phyloP scores from a whole-genome alignment of 2,888 invertebrate species.

The Tinea pellionella region DNA sequence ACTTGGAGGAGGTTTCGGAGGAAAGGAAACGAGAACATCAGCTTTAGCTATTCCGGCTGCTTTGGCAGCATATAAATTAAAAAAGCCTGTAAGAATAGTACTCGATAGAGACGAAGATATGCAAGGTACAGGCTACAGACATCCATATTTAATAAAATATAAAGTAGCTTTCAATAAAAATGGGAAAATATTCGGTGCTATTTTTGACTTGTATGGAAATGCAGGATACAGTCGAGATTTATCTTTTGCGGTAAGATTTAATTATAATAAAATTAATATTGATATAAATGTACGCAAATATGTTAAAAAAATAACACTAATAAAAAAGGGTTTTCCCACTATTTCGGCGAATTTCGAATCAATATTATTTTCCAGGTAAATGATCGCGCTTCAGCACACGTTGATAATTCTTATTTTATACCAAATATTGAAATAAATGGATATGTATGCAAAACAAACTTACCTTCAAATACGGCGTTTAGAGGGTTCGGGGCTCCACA shows the following conservation, averaged over 20 bases:
- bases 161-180: slow-evolving; percentile 78
- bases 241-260: slow-evolving; percentile 68
- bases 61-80: slow-evolving; percentile 78
- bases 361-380: slow-evolving; percentile 82
- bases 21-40: slow-evolving; percentile 79
- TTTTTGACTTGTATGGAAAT: slow-evolving; percentile 76
- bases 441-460: slow-evolving; percentile 86
- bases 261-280: background rate
- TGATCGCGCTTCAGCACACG: slow-evolving; percentile 81
- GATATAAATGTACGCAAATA: too few relatives aligned
- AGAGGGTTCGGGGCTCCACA: slow-evolving; percentile 93
- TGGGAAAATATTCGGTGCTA: slow-evolving; percentile 74
- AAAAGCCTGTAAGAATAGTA: slow-evolving; percentile 79
- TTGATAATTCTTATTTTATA: slow-evolving; percentile 85
- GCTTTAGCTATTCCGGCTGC: slow-evolving; percentile 75
- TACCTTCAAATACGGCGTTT: slow-evolving; percentile 93
- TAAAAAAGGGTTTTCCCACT: too few relatives aligned
- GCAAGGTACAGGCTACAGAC: slow-evolving; percentile 80
- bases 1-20: slow-evolving; percentile 90
- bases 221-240: slow-evolving; percentile 80
- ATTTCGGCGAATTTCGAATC: too few relatives aligned
- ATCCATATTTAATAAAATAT: slow-evolving; percentile 83
- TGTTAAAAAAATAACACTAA: too few relatives aligned
- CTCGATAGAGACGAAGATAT: slow-evolving; percentile 91
- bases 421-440: slow-evolving; percentile 77